Base-by-base conservation (phyloP, 2,888 invertebrate genomes). In the Petrolisthes manimaculis region DNA sequence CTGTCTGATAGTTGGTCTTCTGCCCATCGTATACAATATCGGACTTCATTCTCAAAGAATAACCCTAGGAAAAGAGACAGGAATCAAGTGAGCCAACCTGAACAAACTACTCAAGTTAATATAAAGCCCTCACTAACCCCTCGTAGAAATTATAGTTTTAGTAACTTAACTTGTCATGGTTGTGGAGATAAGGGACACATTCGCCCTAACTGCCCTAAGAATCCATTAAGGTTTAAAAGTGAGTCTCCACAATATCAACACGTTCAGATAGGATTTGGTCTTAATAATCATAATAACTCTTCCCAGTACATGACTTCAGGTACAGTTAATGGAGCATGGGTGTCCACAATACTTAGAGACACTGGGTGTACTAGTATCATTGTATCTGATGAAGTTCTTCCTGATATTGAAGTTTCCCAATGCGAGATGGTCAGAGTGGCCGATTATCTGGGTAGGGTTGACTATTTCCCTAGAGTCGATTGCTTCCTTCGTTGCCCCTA, bases 141-240 rank as follows among this genome's bases (percentile, higher is more conserved):
- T 37, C 37, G 37, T 2, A 37, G 37, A 37, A 37, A 37, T 37
- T 37, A 2, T 37, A 37, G 37, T 37, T 37, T 37, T 37, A 37
- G 37, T 37, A 37, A 37, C 2, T 0, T 67, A 14, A 69, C 9
- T 0, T 83, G 74, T 71, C 56, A 75, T 77, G 55, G 21, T 8
- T 84, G 75, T 56, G 75, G 84, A 8, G 84, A 77, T 8, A 12
- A 14, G n/a, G 78, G 79, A 6, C 85, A 85, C 69, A n/a, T 77
- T 8, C 4, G 55, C 12, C 54, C 74, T 37, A 21, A 51, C 51
- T 84, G 78, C 53, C 78, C 77, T 53, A 54, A 78, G 53, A 78
- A 85, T 21, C 67, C 85, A 37, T 21, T 53, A 12, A 24, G 21
- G 53, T 84, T 56, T 37, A 37, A 37, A 37, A 37, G 37, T n/a